Percentiles rank a stretch among this genome's conserved stretches.
These are phyloP conservation scores for Cyrtonyx montezumae DNA, from an alignment of 2,113 vertebrate species.

Conservation along the genomic window DNA sequence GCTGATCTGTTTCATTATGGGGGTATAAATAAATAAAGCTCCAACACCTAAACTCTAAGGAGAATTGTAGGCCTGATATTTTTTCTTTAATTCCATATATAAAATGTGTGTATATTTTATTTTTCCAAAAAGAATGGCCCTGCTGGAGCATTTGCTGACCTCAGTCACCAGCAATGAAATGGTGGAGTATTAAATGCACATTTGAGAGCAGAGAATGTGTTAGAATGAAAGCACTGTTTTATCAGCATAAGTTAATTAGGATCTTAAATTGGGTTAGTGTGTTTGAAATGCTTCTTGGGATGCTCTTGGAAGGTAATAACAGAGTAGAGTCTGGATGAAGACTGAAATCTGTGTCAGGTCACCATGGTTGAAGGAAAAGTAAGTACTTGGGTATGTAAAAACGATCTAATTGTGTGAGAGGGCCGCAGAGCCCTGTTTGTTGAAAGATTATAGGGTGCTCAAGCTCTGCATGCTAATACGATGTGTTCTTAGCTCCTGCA, in stretches of 20 bases:
- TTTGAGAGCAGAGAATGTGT: background rate
- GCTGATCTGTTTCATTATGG: background rate
- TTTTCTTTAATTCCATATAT: background rate
- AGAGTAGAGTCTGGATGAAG: background rate
- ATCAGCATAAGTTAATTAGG: background rate
- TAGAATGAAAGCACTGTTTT: background rate
- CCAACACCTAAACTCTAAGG: background rate
- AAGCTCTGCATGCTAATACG: background rate
- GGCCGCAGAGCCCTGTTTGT: background rate
- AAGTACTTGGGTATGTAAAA: background rate
- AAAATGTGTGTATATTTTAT: background rate
- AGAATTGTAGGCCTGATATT: background rate
- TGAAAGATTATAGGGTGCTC: background rate
- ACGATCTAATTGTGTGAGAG: background rate
- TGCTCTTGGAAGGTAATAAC: background rate
- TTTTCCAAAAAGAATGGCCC: background rate
- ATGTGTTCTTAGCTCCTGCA: background rate
- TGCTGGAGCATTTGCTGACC: background rate
- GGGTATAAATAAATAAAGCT: background rate
- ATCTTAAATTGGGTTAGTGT: conserved; percentile 8
- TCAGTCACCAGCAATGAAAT: background rate
- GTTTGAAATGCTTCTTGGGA: background rate
- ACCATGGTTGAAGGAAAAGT: background rate
- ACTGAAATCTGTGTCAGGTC: background rate
- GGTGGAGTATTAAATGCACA: background rate